Base-by-base conservation (phyloP, 2,888 invertebrate species). In the Plebejus argus region DNA sequence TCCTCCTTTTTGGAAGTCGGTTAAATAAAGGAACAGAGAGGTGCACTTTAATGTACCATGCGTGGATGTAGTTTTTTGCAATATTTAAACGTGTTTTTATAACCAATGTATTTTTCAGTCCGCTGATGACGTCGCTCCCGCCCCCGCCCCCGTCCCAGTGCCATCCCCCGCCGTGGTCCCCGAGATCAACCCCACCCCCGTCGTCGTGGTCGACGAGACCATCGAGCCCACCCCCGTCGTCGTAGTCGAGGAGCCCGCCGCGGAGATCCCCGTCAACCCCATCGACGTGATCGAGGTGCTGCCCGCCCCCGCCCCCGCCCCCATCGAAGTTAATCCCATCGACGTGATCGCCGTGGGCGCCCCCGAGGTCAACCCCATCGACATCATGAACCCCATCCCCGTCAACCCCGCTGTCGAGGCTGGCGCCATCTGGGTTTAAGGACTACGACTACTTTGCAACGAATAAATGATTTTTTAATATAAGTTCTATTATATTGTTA, bases 271-370 rank as follows among this genome's bases (percentile, higher is more conserved):
- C 35, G 61, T 77, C 35, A 15, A 71, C 56, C 77, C 77, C 18
- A 49, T 71, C 35, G 76, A 76, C 28, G 23, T 75, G 15, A 76
- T 70, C 53, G 72, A 58, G 71, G 45, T 79, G 7, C 76, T 76
- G 56, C 78, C 79, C 33, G 76, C 39, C 28, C 49, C 77, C 78
- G 79, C 76, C 58, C 74, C 80, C 45, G 72, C 58, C 39, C 45
- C 45, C 45, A 10, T 45, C 23, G 76, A 76, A 1, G 49, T 78
- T 75, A 82, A 83, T 80, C 83, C 83, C 75, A 79, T 83, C 35
- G 83, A 82, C 75, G 80, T 82, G 49, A 79, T 84, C 78, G 81
- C 82, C 77, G 80, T 82, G 39, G 78, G 76, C 56, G 78, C 81
- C 77, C 80, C 81, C 66, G 81, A 81, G 61, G 77, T 79, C 79